Base-by-base conservation (phyloP, 2,888 invertebrate species). In the Drosophila pseudotalamancana region DNA sequence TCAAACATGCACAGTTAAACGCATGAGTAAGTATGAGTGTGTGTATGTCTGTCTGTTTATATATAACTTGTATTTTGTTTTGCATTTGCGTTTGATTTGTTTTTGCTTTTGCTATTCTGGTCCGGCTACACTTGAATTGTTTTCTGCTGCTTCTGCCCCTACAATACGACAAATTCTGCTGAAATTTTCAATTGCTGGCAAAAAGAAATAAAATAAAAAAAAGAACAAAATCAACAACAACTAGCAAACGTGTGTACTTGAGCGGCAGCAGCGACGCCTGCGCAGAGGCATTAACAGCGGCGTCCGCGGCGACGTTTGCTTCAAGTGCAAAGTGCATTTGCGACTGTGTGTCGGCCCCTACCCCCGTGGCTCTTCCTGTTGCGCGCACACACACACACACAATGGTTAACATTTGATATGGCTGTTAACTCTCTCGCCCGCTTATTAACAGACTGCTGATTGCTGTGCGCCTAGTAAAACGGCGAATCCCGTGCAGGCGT, bases 101-200 rank as follows among this genome's bases (percentile, higher is more conserved):
- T 27, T 62, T 57, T 62, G 34, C 34, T 43, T 69, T 69, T 46
- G 39, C 45, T 49, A 54, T 70, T 48, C 40, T 43, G 48, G 37
- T 54, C 55, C 45, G 65, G 77, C 60, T 68, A 64, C 83, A 68
- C 72, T 82, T 83, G 76, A 82, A 63, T 77, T 77, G 65, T 59
- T 71, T 64, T 74, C 51, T 18, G 42, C 12, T 34, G 34, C 6
- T 6, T n/a, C 14, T 12, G 37, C 21, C 21, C n/a, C 8, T 53
- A 31, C 48, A 23, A n/a, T 65, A 21, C 50, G 27, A 57, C n/a
- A 35, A 35, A 25, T 67, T 66, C 57, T 70, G 63, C 56, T 69
- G 63, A 69, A 68, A 65, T 48, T 60, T 55, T 70, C 48, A 59
- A 71, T 70, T 59, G 71, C 65, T 49, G 29, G 42, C 70, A 46